Percentiles rank a stretch among this genome's conserved stretches.
phyloP scores from a whole-genome alignment of 2,113 vertebrate genomes.

The Rhadina sibilatrix region DNA sequence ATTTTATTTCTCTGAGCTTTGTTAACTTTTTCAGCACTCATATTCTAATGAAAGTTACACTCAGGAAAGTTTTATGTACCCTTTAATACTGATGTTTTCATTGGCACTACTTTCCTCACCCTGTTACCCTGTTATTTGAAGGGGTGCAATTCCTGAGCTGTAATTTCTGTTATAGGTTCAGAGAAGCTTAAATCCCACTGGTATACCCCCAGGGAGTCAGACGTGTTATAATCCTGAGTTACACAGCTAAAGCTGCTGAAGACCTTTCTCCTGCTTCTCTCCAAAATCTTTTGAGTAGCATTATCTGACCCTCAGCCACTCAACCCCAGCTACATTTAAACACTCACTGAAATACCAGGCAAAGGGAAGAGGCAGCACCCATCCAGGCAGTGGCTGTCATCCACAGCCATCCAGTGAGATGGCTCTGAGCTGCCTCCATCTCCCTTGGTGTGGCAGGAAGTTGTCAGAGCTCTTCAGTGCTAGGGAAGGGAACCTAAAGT shows the following conservation, averaged over 20 bases:
- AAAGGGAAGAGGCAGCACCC: not conserved
- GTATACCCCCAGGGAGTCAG: not conserved
- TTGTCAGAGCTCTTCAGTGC: not conserved
- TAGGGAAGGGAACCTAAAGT: not conserved
- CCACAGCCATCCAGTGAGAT: rapidly evolving
- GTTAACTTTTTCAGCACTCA: not conserved
- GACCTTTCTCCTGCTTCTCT: not conserved
- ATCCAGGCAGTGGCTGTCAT: not conserved
- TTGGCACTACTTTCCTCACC: not conserved
- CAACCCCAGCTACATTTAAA: not conserved
- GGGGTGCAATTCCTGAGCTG: not conserved
- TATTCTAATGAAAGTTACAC: not conserved
- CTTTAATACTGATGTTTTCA: not conserved
- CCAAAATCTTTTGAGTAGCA: not conserved
- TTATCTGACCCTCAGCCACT: not conserved
- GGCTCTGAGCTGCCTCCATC: not conserved
- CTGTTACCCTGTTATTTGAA: not conserved
- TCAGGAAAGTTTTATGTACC: not conserved
- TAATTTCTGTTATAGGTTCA: not conserved
- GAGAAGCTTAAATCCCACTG: not conserved
- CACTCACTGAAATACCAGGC: not conserved
- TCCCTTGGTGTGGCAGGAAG: not conserved
- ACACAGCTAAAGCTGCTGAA: not conserved
- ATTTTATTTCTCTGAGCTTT: not conserved
- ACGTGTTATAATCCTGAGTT: not conserved